phyloP scores from a whole-genome alignment of 1,140 invertebrate species.

The Saccostrea cuccullata region DNA sequence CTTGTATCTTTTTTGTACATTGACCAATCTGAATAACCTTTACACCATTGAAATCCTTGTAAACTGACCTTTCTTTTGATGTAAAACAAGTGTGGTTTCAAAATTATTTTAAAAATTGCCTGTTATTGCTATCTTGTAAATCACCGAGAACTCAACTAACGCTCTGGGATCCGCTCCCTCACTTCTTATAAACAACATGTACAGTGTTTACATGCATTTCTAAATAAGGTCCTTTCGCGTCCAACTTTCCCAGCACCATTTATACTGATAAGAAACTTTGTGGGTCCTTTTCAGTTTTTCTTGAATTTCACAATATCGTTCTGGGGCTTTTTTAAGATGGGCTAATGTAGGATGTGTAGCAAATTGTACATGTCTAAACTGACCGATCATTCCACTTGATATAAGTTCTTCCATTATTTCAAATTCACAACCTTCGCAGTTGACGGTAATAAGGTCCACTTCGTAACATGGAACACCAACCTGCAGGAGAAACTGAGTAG shows the following conservation, averaged over 20 bases:
- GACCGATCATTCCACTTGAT: constrained; percentile 31
- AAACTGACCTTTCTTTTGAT: too few species aligned
- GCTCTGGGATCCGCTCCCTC: too few species aligned
- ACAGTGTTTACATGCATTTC: too few species aligned
- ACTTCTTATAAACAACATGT: too few species aligned
- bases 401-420: constrained; percentile 51
- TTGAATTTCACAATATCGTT: constrained; percentile 53
- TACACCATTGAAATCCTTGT: too few species aligned
- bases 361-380: constrained; percentile 56
- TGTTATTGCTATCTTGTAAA: too few species aligned
- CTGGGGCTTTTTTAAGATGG: constrained; percentile 27
- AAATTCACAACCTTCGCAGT: constrained; percentile 60
- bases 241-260: constrained; percentile 56
- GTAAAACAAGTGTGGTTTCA: too few species aligned
- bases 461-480: constrained; percentile 49
- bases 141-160: too few species aligned
- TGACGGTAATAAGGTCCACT: constrained; percentile 51
- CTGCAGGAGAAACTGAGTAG: constrained; percentile 42
- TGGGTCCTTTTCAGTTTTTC: constrained; percentile 50
- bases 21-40: too few species aligned
- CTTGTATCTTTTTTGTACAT: too few species aligned
- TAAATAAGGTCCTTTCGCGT: constrained; percentile 28
- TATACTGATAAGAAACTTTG: constrained; percentile 47
- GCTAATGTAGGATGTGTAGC: constrained; percentile 43
- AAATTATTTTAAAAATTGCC: too few species aligned